Conservation (phyloP, 1,140 invertebrate genomes). For the Lasioglossum albipes region DNA sequence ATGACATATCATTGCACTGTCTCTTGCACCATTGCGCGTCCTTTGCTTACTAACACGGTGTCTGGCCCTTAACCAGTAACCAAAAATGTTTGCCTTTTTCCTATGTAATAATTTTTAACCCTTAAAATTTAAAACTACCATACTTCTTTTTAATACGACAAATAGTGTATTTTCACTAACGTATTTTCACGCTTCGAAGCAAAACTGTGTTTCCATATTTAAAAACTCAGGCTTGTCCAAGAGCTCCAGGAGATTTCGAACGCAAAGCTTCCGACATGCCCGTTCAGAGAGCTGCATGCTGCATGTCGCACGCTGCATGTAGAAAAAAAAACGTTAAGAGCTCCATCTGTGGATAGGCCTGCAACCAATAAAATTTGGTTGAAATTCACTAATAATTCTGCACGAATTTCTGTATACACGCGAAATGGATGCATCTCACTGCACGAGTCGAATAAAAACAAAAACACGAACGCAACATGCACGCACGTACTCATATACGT, state of each 20-base stretch:
- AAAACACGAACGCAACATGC: constrained; percentile 30
- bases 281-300: too few relatives aligned
- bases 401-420: constrained; percentile 27
- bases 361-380: not conserved
- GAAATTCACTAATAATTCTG: constrained; percentile 2
- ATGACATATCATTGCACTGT: not conserved
- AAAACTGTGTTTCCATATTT: not conserved
- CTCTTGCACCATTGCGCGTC: not conserved
- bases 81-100: too few relatives aligned
- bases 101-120: too few relatives aligned
- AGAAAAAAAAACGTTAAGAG: not conserved
- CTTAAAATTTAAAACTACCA: too few relatives aligned
- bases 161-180: not conserved
- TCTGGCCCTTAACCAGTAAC: too few relatives aligned
- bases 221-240: not conserved
- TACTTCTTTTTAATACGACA: too few relatives aligned
- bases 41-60: not conserved
- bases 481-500: constrained; percentile 58
- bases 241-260: not conserved
- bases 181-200: not conserved
- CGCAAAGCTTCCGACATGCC: not conserved
- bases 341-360: not conserved
- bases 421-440: constrained; percentile 23
- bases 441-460: constrained; percentile 21
- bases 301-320: too few relatives aligned